Evolutionary conservation across 2,797 vertebrate species (phyloP), one percentile per base, ranked within the genome.

Genomic region (Echiichthys vipera): DNA sequence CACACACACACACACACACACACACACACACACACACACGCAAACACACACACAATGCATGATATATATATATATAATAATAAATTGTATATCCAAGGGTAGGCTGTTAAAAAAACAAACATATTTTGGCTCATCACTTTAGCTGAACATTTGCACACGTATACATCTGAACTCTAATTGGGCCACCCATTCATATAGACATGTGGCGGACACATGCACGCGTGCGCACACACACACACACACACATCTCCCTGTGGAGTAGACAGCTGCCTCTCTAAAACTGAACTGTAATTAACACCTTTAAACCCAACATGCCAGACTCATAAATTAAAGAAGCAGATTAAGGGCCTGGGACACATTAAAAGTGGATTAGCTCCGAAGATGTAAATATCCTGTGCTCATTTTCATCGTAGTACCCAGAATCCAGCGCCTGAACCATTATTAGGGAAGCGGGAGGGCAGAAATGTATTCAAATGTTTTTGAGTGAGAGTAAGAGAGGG

Each of bases 251-350:
- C 32, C 71, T 30, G 62, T 32, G 36, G 29, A 81, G 43, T 14
- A 69, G 86, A 89, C 89, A 91, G 91, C 90, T 91, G 90, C 76
- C 76, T 73, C 82, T 88, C 90, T 91, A 92, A 90, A 92, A 90
- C 68, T 56, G 87, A 88, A 65, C 75, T 53, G 65, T 83, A 92
- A 93, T 93, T 89, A 93, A 83, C 89, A 84, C 82, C 71, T 94
- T 91, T 88, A 89, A 93, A 91, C 72, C 71, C 83, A 65, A 84
- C 86, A 79, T 82, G 62, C 84, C 87, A 90, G 85, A 77, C 77
- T 82, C 83, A 78, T 77, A 84, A 91, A 91, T 90, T 92, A 90
- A 91, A 84, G 85, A 86, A 70, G 66, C 25, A 10, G 61, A 89
- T 89, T 88, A 91, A 80, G 66, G 55, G 65, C 65, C 76, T 61